These are phyloP conservation scores for Nebria ingens DNA, from an alignment of 1,140 invertebrate species.

Conservation along the genomic window DNA sequence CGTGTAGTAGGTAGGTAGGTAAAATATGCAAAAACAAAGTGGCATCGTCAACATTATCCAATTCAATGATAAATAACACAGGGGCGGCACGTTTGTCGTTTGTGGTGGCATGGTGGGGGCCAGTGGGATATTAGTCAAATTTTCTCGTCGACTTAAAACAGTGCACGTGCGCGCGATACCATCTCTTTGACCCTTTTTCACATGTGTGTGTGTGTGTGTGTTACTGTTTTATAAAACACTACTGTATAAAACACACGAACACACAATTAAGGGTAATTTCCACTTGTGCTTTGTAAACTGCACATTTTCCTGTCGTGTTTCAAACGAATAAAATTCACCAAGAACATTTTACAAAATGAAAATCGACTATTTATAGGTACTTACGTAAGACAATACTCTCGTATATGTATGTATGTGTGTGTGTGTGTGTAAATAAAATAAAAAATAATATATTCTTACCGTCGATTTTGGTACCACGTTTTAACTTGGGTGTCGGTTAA, in stretches of 20 bases:
- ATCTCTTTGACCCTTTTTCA: neutral
- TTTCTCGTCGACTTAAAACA: neutral
- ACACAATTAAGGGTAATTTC: conserved; percentile 23
- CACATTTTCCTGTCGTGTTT: conserved; percentile 21
- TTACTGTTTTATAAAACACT: no score
- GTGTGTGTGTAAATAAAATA: neutral
- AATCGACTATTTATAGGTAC: no score
- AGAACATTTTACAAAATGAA: neutral
- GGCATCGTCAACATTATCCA: no score
- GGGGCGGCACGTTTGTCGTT: no score
- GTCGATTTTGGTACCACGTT: conserved; percentile 98
- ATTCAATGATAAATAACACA: no score
- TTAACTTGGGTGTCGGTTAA: conserved; percentile 98
- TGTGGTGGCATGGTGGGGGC: no score
- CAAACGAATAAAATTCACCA: neutral
- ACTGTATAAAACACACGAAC: no score
- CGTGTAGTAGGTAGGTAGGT: no score
- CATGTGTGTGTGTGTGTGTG: neutral
- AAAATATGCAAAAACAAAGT: no score
- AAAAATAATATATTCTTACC: conserved; percentile 54
- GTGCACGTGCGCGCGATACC: neutral
- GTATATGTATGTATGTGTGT: neutral
- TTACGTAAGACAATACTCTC: no score
- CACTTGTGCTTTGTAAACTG: conserved; percentile 21
- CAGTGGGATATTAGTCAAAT: neutral